These are phyloP conservation scores for Dasyurus viverrinus DNA, from an alignment of 2,113 vertebrate species.

Conservation along the genomic window DNA sequence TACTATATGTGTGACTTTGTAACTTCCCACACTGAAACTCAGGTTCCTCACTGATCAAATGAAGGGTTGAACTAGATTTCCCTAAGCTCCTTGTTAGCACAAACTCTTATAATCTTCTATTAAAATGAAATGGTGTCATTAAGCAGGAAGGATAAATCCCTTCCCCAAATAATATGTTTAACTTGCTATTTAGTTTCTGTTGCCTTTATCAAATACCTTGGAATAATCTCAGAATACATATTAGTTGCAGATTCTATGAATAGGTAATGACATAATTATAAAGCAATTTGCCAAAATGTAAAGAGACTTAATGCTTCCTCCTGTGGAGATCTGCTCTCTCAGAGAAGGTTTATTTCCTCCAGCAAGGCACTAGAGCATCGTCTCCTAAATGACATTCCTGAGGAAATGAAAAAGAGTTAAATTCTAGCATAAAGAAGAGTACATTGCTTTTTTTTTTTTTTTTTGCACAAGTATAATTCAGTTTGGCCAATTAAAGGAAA, in stretches of 20 bases:
- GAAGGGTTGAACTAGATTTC: background rate
- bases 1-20: background rate
- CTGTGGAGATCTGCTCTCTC: background rate
- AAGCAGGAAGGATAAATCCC: background rate
- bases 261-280: conserved; percentile 33
- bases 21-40: background rate
- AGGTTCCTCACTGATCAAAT: background rate
- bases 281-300: background rate
- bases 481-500: background rate
- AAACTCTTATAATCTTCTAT: background rate
- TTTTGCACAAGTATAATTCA: background rate
- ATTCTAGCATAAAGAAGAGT: background rate
- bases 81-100: background rate
- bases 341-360: background rate
- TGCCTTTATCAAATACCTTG: conserved; percentile 29
- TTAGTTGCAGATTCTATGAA: conserved; percentile 35
- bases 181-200: conserved; percentile 13
- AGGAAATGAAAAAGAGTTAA: background rate
- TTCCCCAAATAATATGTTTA: background rate
- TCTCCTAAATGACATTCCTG: background rate
- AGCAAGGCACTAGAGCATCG: background rate
- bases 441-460: background rate
- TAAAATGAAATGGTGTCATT: conserved; percentile 30
- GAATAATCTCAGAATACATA: conserved; percentile 18
- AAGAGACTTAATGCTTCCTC: background rate